Evolutionary conservation across 23 tunicate species (phyloP).

Genomic region (Clavelina lepadiformis): DNA sequence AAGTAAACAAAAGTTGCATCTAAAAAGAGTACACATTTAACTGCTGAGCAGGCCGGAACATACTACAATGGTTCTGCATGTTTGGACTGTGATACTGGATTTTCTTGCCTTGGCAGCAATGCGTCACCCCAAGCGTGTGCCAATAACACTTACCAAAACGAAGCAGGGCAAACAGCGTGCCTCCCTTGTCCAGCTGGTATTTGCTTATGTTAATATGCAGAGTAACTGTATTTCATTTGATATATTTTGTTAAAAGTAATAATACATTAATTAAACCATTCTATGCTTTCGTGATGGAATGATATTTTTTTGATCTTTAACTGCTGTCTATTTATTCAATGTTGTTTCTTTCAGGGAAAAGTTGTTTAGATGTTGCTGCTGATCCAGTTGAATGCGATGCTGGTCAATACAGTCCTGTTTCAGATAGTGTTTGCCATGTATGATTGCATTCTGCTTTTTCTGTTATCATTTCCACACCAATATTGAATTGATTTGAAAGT

Average conservation of each 20-base stretch:
- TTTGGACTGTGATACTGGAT: constrained; percentile 54
- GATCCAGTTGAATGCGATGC: constrained; percentile 65
- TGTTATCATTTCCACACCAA: too few relatives aligned
- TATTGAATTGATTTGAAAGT: background rate
- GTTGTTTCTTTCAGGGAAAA: constrained; percentile 39
- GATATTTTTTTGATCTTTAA: background rate
- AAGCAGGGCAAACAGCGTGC: constrained; percentile 38
- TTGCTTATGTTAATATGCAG: too few relatives aligned
- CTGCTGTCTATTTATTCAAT: background rate
- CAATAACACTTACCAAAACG: constrained; percentile 54
- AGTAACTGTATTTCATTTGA: too few relatives aligned
- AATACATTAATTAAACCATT: background rate
- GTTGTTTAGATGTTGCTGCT: constrained; percentile 46
- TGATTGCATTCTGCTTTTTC: too few relatives aligned
- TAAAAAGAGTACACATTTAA: too few relatives aligned
- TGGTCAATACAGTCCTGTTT: constrained; percentile 63
- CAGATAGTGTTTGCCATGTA: constrained; percentile 33
- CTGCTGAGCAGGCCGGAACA: constrained; percentile 55
- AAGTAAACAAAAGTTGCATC: too few relatives aligned
- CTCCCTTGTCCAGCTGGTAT: constrained; percentile 71
- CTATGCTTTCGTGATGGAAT: constrained; percentile 5
- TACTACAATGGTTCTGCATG: constrained; percentile 58
- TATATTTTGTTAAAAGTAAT: background rate
- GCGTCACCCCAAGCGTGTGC: constrained; percentile 62
- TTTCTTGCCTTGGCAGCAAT: constrained; percentile 46